These are phyloP conservation scores for Bugulina stolonifera DNA, from an alignment of 2,888 invertebrate genomes.

Conservation along the genomic window DNA sequence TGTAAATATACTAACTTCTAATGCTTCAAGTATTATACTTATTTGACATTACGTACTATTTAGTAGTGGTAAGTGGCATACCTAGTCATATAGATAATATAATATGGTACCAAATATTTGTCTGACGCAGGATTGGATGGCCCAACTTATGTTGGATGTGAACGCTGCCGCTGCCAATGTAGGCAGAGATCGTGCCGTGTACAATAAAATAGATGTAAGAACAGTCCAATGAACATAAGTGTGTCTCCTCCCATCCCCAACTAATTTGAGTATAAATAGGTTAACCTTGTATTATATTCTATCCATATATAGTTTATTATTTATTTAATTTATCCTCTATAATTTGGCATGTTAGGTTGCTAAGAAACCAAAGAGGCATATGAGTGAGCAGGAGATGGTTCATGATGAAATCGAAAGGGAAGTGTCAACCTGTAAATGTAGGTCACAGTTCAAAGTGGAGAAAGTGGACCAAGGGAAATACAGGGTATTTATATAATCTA, in stretches of 20 bases:
- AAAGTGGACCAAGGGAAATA: slow-evolving; percentile 51
- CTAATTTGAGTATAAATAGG: background rate
- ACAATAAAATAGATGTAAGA: slow-evolving; percentile 24
- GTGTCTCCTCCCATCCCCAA: background rate
- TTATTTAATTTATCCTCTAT: slow-evolving; percentile 1
- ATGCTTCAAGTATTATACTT: too few species aligned
- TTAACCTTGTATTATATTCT: too few species aligned
- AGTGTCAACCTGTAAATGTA: slow-evolving; percentile 48
- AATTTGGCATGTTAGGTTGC: background rate
- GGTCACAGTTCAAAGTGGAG: slow-evolving; percentile 44
- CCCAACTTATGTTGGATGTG: background rate
- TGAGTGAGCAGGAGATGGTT: slow-evolving; percentile 47
- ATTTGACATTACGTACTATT: too few species aligned
- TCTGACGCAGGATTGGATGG: slow-evolving; percentile 17
- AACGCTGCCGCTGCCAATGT: slow-evolving; percentile 23
- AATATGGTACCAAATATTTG: too few species aligned
- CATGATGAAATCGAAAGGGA: slow-evolving; percentile 52
- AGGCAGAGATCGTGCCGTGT: slow-evolving; percentile 17
- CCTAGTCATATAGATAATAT: too few species aligned
- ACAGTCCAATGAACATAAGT: too few species aligned
- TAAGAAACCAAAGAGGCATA: slow-evolving; percentile 29
- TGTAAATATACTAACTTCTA: too few species aligned
- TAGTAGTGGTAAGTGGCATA: too few species aligned
- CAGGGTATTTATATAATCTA: too few species aligned
- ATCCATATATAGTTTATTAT: background rate